These are phyloP conservation scores for Sepioteuthis lessoniana DNA, from an alignment of 2,888 invertebrate genomes.

Conservation along the genomic window DNA sequence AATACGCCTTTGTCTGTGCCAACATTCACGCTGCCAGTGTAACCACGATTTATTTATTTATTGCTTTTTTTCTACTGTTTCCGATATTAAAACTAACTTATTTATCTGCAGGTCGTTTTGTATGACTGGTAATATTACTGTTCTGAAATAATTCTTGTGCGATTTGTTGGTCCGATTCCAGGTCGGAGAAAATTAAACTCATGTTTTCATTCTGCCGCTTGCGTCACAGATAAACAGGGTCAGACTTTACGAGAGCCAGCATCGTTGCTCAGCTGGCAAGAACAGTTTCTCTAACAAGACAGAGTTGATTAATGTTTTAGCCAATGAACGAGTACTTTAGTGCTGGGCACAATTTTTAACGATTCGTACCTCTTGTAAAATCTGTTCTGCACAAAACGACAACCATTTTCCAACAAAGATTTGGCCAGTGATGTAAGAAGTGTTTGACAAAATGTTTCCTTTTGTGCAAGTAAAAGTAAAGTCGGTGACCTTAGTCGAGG, in stretches of 20 bases:
- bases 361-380: background rate
- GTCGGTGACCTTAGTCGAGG: too few species aligned
- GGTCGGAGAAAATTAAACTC: background rate
- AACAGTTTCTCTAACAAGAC: background rate
- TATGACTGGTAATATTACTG: background rate
- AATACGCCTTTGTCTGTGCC: background rate
- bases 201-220: background rate
- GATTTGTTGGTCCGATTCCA: background rate
- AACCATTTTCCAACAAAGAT: too few species aligned
- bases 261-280: background rate
- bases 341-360: background rate
- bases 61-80: background rate
- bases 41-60: background rate
- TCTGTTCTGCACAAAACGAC: too few species aligned
- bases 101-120: conserved; percentile 6
- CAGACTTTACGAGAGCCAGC: too few species aligned
- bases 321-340: background rate
- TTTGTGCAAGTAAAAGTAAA: too few species aligned
- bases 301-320: background rate
- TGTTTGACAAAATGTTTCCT: too few species aligned
- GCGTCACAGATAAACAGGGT: background rate
- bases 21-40: background rate
- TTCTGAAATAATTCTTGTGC: background rate
- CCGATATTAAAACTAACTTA: background rate
- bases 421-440: too few species aligned